Conservation (phyloP, 2,797 vertebrate genomes). For the Staurois parvus region DNA sequence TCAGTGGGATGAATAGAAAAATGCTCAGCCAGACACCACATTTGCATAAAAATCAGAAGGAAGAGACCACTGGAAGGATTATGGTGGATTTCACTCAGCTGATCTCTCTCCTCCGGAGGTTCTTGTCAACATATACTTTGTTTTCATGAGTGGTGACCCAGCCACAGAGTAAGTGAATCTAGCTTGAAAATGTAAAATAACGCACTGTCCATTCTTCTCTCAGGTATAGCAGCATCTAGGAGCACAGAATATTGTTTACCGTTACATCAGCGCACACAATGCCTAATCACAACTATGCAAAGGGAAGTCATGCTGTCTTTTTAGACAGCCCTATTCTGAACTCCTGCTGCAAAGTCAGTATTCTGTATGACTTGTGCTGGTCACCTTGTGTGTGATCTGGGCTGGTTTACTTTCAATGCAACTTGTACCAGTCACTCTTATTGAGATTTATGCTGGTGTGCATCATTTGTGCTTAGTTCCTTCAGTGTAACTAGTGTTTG, state of each 20-base stretch:
- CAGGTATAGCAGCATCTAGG: not conserved
- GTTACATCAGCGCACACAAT: not conserved
- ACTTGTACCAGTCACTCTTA: too few species aligned
- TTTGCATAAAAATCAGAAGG: conserved; percentile 42
- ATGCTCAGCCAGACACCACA: not conserved
- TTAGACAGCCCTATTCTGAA: not conserved
- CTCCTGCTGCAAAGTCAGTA: too few species aligned
- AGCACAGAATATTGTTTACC: not conserved
- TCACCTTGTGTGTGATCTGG: too few species aligned
- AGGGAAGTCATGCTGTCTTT: not conserved
- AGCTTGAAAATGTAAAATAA: not conserved
- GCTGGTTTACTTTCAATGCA: too few species aligned
- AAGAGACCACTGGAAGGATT: conserved; percentile 33
- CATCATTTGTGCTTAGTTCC: too few species aligned
- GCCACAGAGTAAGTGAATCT: not conserved
- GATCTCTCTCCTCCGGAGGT: not conserved
- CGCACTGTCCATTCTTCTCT: not conserved
- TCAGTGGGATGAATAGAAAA: not conserved
- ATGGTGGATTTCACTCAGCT: not conserved
- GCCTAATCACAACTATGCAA: not conserved
- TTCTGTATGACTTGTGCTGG: too few species aligned
- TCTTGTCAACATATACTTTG: not conserved
- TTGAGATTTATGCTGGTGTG: too few species aligned
- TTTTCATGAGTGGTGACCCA: not conserved
- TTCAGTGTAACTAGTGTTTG: too few species aligned